Evolutionary conservation across 2,113 vertebrate genomes (phyloP).

Genomic region (Platysteira castanea): DNA sequence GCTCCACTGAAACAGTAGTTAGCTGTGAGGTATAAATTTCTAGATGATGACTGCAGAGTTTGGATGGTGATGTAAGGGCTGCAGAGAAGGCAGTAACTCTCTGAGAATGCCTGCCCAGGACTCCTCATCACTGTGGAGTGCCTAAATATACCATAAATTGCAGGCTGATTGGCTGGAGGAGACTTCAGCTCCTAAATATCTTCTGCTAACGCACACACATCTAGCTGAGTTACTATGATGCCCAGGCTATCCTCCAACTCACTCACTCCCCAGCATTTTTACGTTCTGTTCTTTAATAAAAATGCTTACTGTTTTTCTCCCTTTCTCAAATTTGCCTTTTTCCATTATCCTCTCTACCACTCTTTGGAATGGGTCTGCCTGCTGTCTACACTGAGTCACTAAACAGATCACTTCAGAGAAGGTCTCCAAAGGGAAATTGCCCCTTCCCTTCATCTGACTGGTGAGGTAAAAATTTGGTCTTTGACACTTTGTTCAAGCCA

Average conservation of each 20-base stretch:
- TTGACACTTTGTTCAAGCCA: not conserved
- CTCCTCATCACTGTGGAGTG: constrained; percentile 1
- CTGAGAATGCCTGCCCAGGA: not conserved
- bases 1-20: constrained; percentile 38
- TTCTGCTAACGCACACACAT: not conserved
- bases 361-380: not conserved
- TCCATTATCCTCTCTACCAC: not conserved
- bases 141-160: constrained; percentile 7
- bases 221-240: not conserved
- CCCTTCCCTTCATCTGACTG: not conserved
- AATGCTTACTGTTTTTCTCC: not conserved
- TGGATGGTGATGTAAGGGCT: constrained; percentile 39
- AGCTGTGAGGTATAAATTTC: constrained; percentile 31
- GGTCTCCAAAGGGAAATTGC: not conserved
- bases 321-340: not conserved
- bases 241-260: not conserved
- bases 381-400: not conserved
- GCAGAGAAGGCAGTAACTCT: constrained; percentile 25
- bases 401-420: not conserved
- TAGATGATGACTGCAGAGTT: constrained; percentile 17
- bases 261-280: not conserved
- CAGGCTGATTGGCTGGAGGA: not conserved
- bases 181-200: constrained; percentile 10
- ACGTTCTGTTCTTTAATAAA: not conserved
- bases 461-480: not conserved